Base-by-base conservation (phyloP, 2,888 invertebrate species). In the Teleiodes luculella region DNA sequence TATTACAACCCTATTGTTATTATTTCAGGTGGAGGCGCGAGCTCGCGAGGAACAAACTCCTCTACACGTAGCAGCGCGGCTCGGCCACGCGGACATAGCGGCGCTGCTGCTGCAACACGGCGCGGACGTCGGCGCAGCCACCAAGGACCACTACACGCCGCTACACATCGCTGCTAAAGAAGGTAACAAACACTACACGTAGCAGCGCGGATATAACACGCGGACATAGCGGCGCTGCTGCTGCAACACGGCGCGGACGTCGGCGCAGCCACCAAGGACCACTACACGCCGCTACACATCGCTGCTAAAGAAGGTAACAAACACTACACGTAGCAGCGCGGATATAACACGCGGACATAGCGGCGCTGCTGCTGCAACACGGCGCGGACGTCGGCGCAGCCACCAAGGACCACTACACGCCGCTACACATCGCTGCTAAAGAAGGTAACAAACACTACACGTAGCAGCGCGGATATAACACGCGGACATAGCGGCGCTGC, bases 121-220 rank as follows among this genome's bases (percentile, higher is more conserved):
- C 18, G 98, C 98, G 1, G 92, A 93, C 54, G 94, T 96, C 0
- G 95, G 97, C 67, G 95, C 97, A 1, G 93, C 94, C 43, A 98
- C 99, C 5, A 97, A 97, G 80, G 99, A 98, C 86, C 92, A 95
- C 73, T 99, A 99, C 87, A 98, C 98, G 1, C 96, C 98, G 0
- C 90, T 99, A 33, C 99, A 99, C 79, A 98, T 99, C 67, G 98
- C 98, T 4, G 97, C 98, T 50, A 99, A 99, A 82, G 98, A 98
- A 81, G 98, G 98, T 64, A 91, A 89, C 14, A 18, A 8, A 14
- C 6, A 4, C 37, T 6, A 7, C 18, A 39, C 10, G 6, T 16
- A 16, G 39, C 4, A 7, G 13, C 6, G 6, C 14, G 16, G 6
- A 14, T 5, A 37, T 14, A 16, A 16, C 11, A 37, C 37, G 14